Evolutionary conservation across 2,888 invertebrate species (phyloP).

Genomic region (Neoitamus cyanurus): DNA sequence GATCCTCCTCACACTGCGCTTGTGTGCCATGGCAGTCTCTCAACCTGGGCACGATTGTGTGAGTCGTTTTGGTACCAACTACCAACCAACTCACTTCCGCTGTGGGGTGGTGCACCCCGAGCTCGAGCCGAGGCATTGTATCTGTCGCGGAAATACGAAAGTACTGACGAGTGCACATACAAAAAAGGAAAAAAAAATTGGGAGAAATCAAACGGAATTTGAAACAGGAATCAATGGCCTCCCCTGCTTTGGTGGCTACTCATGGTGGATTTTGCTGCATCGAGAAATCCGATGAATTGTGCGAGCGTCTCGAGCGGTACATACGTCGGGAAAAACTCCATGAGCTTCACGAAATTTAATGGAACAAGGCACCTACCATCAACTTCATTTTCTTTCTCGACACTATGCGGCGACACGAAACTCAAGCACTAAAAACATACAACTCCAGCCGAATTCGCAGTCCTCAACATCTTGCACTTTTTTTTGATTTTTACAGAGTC

Average conservation of each 20-base stretch:
- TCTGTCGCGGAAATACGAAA: slow-evolving; percentile 39
- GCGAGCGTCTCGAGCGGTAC: neutral
- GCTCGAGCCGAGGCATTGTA: neutral
- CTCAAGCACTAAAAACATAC: neutral
- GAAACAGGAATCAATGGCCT: slow-evolving; percentile 38
- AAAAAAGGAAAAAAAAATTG: neutral
- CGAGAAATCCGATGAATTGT: neutral
- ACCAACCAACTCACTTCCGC: neutral
- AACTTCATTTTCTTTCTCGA: slow-evolving; percentile 38
- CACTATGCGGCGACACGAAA: neutral
- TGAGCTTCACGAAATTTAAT: neutral
- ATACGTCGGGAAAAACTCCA: neutral
- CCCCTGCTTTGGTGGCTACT: neutral
- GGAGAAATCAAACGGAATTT: slow-evolving; percentile 12
- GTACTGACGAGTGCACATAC: slow-evolving; percentile 12
- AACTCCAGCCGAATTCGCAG: neutral
- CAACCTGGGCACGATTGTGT: neutral
- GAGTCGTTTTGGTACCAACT: slow-evolving; percentile 3
- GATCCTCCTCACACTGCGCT: neutral
- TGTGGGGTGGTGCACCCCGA: slow-evolving; percentile 23
- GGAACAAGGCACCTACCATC: slow-evolving; percentile 24
- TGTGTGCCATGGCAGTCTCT: neutral
- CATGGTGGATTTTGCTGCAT: slow-evolving; percentile 24
- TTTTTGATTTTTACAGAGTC: neutral
- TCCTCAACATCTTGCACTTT: slow-evolving; percentile 28